Evolutionary conservation across 2,888 invertebrate species (phyloP).

Genomic region (Anthophora plumipes): DNA sequence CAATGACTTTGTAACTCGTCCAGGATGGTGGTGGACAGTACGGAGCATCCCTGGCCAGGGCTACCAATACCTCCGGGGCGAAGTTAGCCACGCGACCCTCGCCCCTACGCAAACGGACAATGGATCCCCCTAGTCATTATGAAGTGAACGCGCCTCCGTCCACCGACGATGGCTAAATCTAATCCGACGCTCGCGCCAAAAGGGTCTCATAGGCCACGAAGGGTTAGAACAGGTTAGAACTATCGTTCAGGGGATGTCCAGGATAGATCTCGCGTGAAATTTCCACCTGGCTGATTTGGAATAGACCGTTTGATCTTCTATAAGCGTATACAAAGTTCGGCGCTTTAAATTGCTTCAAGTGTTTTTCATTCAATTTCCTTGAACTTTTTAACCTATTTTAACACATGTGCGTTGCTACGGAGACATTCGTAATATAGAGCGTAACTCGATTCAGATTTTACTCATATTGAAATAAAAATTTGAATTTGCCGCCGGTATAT

Average conservation of each 20-base stretch:
- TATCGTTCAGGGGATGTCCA: slow-evolving; percentile 37
- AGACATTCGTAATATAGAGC: no score
- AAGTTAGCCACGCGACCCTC: slow-evolving; percentile 67
- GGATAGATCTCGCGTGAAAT: slow-evolving; percentile 23
- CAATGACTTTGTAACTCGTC: slow-evolving; percentile 73
- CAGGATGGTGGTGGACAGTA: slow-evolving; percentile 58
- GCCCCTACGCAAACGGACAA: slow-evolving; percentile 69
- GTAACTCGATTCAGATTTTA: no score
- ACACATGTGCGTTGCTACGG: no score
- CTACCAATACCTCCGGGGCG: slow-evolving; percentile 68
- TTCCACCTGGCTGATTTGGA: not conserved
- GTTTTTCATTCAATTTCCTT: not conserved
- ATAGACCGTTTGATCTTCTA: slow-evolving; percentile 1
- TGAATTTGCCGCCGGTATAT: no score
- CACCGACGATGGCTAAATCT: slow-evolving; percentile 77
- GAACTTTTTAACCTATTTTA: no score
- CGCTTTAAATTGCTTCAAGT: not conserved
- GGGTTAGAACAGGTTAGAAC: slow-evolving; percentile 64
- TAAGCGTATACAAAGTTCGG: no score
- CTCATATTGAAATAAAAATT: no score
- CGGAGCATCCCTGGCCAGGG: slow-evolving; percentile 46
- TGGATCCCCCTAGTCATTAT: slow-evolving; percentile 77
- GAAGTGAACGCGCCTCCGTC: slow-evolving; percentile 76
- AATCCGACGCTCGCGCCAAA: slow-evolving; percentile 77
- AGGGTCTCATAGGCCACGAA: slow-evolving; percentile 52